Percentiles rank a stretch among this genome's conserved stretches.
Evolutionary conservation across 1,140 invertebrate species (phyloP).

Genomic region (Orchesella cincta): DNA sequence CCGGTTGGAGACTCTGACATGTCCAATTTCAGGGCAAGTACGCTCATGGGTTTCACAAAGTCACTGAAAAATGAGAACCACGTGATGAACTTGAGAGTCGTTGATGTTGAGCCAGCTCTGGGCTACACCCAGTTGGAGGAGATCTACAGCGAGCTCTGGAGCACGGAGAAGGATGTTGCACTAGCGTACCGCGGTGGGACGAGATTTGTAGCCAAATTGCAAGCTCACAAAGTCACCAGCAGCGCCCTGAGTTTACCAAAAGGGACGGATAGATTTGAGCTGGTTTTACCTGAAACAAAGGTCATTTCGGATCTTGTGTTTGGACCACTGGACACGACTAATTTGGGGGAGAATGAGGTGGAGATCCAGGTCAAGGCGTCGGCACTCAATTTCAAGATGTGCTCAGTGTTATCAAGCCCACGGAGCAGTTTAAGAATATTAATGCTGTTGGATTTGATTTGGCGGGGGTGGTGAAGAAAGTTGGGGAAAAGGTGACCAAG

Average conservation of each 20-base stretch:
- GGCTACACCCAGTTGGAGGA: background rate
- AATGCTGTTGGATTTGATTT: slow-evolving; percentile 17
- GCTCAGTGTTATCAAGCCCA: slow-evolving; percentile 11
- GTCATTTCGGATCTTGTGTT: background rate
- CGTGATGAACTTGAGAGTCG: background rate
- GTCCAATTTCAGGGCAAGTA: background rate
- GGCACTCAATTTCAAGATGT: slow-evolving; percentile 11
- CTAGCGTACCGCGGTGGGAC: background rate
- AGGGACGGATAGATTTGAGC: background rate
- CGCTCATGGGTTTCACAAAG: slow-evolving; percentile 9
- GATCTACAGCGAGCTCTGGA: background rate
- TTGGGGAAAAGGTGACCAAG: background rate
- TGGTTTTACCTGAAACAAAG: background rate
- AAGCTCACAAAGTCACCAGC: background rate
- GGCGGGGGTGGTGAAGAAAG: background rate
- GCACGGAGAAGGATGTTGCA: background rate
- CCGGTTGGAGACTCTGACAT: background rate
- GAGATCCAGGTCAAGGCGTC: slow-evolving; percentile 15
- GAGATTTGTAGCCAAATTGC: background rate
- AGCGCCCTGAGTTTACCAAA: background rate
- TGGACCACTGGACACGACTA: background rate
- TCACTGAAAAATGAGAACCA: slow-evolving; percentile 3
- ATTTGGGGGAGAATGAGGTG: background rate
- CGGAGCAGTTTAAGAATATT: background rate
- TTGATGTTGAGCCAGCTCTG: background rate